These are phyloP conservation scores for Salvator merianae DNA, from an alignment of 2,113 vertebrate species.

Conservation along the genomic window DNA sequence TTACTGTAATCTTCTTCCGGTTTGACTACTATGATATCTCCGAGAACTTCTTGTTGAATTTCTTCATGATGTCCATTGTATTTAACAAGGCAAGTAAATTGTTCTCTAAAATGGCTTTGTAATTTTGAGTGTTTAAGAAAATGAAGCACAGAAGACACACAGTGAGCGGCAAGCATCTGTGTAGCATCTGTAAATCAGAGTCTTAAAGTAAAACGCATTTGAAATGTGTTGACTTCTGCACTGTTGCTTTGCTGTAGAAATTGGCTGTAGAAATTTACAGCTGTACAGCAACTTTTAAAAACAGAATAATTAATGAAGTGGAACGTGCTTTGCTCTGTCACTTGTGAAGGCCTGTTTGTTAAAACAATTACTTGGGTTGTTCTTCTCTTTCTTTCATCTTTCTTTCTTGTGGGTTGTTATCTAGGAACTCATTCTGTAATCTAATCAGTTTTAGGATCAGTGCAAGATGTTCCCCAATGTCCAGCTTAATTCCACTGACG, in stretches of 20 bases:
- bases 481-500: conserved; percentile 55
- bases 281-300: conserved; percentile 33
- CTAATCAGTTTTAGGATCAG: conserved; percentile 61
- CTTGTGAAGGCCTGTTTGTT: conserved; percentile 43
- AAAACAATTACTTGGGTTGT: conserved; percentile 35
- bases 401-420: conserved; percentile 58
- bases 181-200: too few relatives aligned
- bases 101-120: neutral
- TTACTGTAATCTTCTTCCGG: conserved; percentile 92
- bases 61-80: conserved; percentile 94
- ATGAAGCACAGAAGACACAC: neutral
- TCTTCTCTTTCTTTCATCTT: conserved; percentile 58
- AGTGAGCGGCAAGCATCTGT: neutral
- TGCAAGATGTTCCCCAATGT: conserved; percentile 54
- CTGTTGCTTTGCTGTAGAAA: neutral
- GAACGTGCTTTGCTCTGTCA: conserved; percentile 50
- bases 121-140: neutral
- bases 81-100: conserved; percentile 88
- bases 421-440: conserved; percentile 64
- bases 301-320: conserved; percentile 39
- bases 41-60: conserved; percentile 95
- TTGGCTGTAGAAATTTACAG: conserved; percentile 34
- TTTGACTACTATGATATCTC: conserved; percentile 93
- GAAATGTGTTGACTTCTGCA: conserved; percentile 28
- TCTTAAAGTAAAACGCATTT: neutral